Base-by-base conservation (phyloP, 2,113 vertebrate species). In the Psettodes erumei region DNA sequence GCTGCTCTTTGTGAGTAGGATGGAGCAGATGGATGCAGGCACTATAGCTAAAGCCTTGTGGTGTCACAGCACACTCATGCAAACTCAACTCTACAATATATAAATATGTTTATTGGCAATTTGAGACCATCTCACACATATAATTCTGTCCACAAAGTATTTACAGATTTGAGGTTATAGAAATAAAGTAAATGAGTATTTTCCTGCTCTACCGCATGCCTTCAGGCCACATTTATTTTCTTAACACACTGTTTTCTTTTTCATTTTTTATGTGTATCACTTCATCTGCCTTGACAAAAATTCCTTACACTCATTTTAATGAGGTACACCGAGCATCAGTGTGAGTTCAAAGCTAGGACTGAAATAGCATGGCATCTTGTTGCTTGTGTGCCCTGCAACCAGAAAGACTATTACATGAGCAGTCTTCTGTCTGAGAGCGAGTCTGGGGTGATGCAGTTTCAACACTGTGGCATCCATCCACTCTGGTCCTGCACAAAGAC, bases 21-120 rank as follows among this genome's bases (percentile, higher is more conserved):
- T 58, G 58, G 58, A 80, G 65, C 84, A 89, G 85, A 86, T 90
- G 81, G 81, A 72, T 72, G 59, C 47, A 70, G 55, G 30, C 69
- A 50, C 72, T 56, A 45, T 45, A 48, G 51, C 76, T 53, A 37
- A 73, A 71, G 54, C 47, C 21, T 69, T 13, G 18, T 27, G 56
- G 47, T 73, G 59, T 56, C 59, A 68, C 11, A 43, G 43, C 19
- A 47, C 48, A 55, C 30, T n/a, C n/a, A n/a, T n/a, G n/a, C n/a
- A n/a, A n/a, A n/a, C n/a, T n/a, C n/a, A n/a, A n/a, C n/a, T n/a
- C 15, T n/a, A 21, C 18, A 25, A 23, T 5, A 53, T 32, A 10
- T 19, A 1, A 25, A 10, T 62, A 15, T 53, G 15, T 50, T 62
- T 48, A 35, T 10, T 47, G 35, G 32, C 13, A 25, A 5, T 32